A percentile compares a stretch with the other conserved stretches of the same genome.
phyloP scores from a whole-genome alignment of 1,140 invertebrate genomes.

The Aphelenchoides avenae region DNA sequence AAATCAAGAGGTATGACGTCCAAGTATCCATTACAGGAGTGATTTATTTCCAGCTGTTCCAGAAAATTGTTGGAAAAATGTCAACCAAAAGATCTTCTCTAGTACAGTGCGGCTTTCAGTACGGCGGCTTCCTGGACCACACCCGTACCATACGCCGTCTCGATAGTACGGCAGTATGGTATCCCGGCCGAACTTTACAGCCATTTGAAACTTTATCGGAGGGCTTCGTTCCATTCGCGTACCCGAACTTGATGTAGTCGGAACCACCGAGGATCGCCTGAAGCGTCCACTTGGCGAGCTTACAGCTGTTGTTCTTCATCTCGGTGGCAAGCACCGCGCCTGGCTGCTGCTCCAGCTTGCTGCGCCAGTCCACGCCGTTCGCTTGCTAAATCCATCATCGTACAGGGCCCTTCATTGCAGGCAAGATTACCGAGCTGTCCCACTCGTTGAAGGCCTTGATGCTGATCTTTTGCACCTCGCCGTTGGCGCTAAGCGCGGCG shows the following conservation, averaged over 20 bases:
- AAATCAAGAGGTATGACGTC: slow-evolving; percentile 25
- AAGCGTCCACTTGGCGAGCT: slow-evolving; percentile 97
- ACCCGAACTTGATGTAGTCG: slow-evolving; percentile 93
- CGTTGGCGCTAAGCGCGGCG: slow-evolving; percentile 80
- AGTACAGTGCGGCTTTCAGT: no score
- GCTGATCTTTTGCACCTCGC: slow-evolving; percentile 83
- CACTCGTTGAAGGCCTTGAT: slow-evolving; percentile 98
- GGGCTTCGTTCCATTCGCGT: no score
- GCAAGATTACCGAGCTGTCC: slow-evolving; percentile 75
- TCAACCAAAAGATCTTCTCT: no score
- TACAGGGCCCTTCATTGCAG: neutral
- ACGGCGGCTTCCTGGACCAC: no score
- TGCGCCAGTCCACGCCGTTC: slow-evolving; percentile 94
- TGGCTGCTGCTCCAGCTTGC: slow-evolving; percentile 90
- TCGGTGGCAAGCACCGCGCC: slow-evolving; percentile 97
- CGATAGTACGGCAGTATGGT: no score
- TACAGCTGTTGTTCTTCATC: slow-evolving; percentile 94
- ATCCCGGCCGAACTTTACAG: no score
- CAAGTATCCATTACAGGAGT: neutral
- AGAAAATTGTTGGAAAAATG: neutral
- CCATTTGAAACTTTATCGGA: no score
- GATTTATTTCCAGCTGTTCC: no score
- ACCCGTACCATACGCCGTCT: no score
- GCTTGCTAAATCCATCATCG: slow-evolving; percentile 65
- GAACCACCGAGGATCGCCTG: slow-evolving; percentile 90